phyloP scores from a whole-genome alignment of 2,888 invertebrate genomes.

The Pachymerium ferrugineum region DNA sequence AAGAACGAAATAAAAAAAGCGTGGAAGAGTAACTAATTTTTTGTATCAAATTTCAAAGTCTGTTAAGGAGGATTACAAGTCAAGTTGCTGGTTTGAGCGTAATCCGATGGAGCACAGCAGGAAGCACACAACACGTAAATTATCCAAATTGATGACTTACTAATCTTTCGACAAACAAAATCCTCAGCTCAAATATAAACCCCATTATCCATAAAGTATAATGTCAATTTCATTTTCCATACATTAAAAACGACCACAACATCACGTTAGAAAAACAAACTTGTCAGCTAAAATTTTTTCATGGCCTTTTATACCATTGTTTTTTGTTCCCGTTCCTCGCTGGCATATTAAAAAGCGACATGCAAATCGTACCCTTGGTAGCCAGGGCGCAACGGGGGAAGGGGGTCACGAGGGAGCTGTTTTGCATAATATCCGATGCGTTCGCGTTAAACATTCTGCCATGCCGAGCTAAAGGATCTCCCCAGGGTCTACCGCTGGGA shows the following conservation, averaged over 20 bases:
- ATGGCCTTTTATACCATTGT: background rate
- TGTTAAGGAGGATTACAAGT: background rate
- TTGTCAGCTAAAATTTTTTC: background rate
- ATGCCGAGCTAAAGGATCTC: constrained; percentile 9
- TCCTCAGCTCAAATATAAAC: background rate
- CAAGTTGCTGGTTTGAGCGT: background rate
- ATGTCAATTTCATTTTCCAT: too few relatives aligned
- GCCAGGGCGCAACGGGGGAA: constrained; percentile 14
- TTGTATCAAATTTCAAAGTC: background rate
- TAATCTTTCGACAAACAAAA: constrained; percentile 9
- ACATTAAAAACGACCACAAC: too few relatives aligned
- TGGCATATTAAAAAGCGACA: constrained; percentile 18
- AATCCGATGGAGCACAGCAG: constrained; percentile 9
- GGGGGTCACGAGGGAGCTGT: constrained; percentile 8
- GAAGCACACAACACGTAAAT: constrained; percentile 12
- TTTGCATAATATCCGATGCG: constrained; percentile 12
- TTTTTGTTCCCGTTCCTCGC: background rate
- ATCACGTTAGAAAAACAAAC: background rate
- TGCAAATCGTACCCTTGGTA: constrained; percentile 18
- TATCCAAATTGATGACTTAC: constrained; percentile 10
- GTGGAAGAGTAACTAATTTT: background rate
- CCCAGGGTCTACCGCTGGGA: background rate
- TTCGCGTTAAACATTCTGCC: background rate
- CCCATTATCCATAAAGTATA: too few relatives aligned
- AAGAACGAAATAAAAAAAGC: background rate